Conservation (phyloP, 2,888 invertebrate genomes). For the Fissipunctia ypsillon region DNA sequence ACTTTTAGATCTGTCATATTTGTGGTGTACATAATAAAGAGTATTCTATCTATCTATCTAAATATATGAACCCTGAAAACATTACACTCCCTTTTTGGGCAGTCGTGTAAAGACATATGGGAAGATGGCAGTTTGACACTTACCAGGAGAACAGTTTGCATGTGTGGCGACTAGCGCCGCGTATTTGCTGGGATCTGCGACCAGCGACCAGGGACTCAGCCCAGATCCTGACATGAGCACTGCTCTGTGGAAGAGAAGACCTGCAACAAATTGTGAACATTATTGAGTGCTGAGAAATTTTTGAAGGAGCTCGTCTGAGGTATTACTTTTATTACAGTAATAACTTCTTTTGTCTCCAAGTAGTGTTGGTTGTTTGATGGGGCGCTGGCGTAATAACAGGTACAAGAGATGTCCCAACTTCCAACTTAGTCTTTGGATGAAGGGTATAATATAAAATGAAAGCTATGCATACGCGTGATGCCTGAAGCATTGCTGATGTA, state of each 20-base stretch:
- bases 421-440: neutral
- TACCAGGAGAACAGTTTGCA: slow-evolving; percentile 95
- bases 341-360: neutral
- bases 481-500: neutral
- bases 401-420: neutral
- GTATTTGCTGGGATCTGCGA: slow-evolving; percentile 95
- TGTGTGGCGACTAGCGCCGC: slow-evolving; percentile 96
- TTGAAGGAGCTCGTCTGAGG: too few species aligned
- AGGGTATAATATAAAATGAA: neutral
- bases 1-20: too few species aligned
- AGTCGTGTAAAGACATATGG: too few species aligned
- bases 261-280: slow-evolving; percentile 88
- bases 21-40: too few species aligned
- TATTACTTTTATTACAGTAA: too few species aligned
- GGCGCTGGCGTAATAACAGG: neutral
- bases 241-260: slow-evolving; percentile 96
- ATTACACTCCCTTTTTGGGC: too few species aligned
- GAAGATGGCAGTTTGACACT: slow-evolving; percentile 10
- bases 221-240: slow-evolving; percentile 98
- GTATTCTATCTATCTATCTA: too few species aligned
- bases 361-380: neutral
- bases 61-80: too few species aligned
- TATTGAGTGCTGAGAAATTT: slow-evolving; percentile 1
- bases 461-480: neutral
- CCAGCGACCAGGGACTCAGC: slow-evolving; percentile 96